A percentile compares a stretch with the other conserved stretches of the same genome.
These are phyloP conservation scores for Leucozona laternaria DNA, from an alignment of 2,888 invertebrate species.

Conservation along the genomic window DNA sequence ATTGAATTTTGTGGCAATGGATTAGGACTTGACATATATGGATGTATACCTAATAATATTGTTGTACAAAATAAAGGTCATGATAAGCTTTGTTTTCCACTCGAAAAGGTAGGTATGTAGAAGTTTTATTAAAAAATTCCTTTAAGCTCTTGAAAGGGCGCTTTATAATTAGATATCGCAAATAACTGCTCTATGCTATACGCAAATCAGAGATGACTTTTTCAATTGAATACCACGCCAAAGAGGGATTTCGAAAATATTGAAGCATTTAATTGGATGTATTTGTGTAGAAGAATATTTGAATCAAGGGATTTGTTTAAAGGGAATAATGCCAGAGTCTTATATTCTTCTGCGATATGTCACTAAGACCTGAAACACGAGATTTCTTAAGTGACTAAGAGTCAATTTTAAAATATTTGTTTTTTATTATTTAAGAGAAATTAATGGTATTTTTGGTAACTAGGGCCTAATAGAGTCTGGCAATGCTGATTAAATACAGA, in stretches of 20 bases:
- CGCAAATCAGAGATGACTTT: constrained; percentile 10
- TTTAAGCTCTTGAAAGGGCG: constrained; percentile 45
- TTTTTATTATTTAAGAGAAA: too few relatives aligned
- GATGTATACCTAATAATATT: not conserved
- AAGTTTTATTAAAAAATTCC: constrained; percentile 69
- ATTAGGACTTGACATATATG: constrained; percentile 20
- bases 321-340: too few relatives aligned
- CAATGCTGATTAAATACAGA: too few relatives aligned
- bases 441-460: too few relatives aligned
- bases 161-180: constrained; percentile 63
- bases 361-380: too few relatives aligned
- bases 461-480: too few relatives aligned
- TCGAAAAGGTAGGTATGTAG: not conserved
- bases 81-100: not conserved
- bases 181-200: not conserved
- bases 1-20: constrained; percentile 74
- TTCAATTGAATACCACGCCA: not conserved
- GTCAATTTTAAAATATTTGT: too few relatives aligned
- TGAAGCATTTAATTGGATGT: constrained; percentile 47
- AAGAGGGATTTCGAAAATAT: constrained; percentile 47
- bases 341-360: not conserved
- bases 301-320: not conserved
- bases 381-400: too few relatives aligned
- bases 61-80: constrained; percentile 2
- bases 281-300: not conserved